phyloP scores from a whole-genome alignment of 2,113 vertebrate species.

The Boleophthalmus pectinirostris region DNA sequence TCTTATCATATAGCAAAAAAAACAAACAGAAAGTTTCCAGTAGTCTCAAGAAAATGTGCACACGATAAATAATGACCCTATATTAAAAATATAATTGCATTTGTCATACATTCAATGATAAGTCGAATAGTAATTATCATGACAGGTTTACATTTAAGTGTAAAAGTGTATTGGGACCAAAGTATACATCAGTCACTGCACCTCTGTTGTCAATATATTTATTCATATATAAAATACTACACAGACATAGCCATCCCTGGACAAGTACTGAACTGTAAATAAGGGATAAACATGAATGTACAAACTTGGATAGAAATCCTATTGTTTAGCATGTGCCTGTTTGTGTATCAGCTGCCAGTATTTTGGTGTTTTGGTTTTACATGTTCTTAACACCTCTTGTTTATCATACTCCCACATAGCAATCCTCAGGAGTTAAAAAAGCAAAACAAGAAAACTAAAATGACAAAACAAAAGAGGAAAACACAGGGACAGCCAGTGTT shows the following conservation, averaged over 20 bases:
- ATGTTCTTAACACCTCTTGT: constrained; percentile 46
- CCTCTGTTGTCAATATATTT: background rate
- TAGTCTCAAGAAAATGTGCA: too few species aligned
- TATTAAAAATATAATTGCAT: too few species aligned
- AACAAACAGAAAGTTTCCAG: too few species aligned
- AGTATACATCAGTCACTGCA: too few species aligned
- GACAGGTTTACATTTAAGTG: too few species aligned
- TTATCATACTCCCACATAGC: constrained; percentile 58
- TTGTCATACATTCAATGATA: too few species aligned
- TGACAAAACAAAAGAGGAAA: constrained; percentile 53
- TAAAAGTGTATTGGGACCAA: too few species aligned
- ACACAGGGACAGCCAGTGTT: constrained; percentile 30
- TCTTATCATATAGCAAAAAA: too few species aligned
- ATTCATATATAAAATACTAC: background rate
- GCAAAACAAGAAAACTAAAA: constrained; percentile 58
- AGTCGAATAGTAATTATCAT: too few species aligned
- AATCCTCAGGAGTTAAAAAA: constrained; percentile 58
- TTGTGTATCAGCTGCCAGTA: constrained; percentile 43
- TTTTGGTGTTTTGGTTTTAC: constrained; percentile 45
- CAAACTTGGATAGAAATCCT: background rate
- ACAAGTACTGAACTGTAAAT: background rate
- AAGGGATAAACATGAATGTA: background rate
- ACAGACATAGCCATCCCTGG: background rate
- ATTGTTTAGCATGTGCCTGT: constrained; percentile 37
- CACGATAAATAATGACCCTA: too few species aligned